phyloP scores from a whole-genome alignment of 2,113 vertebrate species.

The Cyprinus carpio region DNA sequence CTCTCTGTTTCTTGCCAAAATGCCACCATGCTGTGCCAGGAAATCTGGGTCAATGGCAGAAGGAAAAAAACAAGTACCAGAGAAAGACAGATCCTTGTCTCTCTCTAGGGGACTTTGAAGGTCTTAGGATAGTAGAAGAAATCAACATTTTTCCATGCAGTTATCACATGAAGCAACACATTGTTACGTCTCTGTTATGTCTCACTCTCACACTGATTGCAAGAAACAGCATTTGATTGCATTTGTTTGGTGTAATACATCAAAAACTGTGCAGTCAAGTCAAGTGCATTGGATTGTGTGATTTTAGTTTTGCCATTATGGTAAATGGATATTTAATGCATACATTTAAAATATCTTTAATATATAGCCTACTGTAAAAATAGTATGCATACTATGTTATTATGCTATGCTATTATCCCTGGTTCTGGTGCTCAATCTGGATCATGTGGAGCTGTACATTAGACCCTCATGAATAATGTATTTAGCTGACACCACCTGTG shows the following conservation, averaged over 20 bases:
- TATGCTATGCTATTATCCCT: neutral
- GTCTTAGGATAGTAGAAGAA: neutral
- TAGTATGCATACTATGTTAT: neutral
- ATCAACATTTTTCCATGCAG: neutral
- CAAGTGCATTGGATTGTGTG: neutral
- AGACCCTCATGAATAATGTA: neutral
- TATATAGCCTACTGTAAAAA: neutral
- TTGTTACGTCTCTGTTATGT: neutral
- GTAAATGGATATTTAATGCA: neutral
- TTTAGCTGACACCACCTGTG: neutral
- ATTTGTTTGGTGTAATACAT: neutral
- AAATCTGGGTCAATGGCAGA: conserved; percentile 45
- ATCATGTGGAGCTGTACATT: neutral
- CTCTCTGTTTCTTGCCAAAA: conserved; percentile 9
- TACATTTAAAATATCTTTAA: neutral
- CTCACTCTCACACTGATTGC: neutral
- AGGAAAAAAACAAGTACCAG: conserved; percentile 13
- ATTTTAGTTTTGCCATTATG: neutral
- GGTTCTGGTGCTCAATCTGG: neutral
- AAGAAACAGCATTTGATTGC: too few species aligned
- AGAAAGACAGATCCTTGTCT: conserved; percentile 31
- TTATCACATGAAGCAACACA: conserved; percentile 3
- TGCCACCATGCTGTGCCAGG: conserved; percentile 1
- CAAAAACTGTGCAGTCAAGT: too few species aligned
- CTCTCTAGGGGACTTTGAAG: neutral